Base-by-base conservation (phyloP, 1,140 invertebrate species). In the Nasonia vitripennis region DNA sequence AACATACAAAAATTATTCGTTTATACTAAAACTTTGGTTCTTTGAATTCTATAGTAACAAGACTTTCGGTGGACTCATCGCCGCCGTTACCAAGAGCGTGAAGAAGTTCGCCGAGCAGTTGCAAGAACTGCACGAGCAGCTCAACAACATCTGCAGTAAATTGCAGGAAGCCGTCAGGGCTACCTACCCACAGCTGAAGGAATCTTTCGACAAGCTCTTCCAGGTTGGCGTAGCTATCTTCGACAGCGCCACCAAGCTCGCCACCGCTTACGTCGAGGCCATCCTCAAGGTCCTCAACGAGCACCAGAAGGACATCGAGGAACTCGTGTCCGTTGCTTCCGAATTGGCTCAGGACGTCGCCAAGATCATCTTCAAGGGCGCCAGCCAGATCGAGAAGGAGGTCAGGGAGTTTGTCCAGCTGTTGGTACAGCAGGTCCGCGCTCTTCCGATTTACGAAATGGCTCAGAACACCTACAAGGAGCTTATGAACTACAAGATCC, bases 231-330 rank as follows among this genome's bases (percentile, higher is more conserved):
- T 93, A 2, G 89, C 94, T 11, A 88, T 95, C 84, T 75, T 94
- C 62, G 93, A 95, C 67, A 91, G 91, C 1, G 68, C 92, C 0
- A 87, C 93, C 0, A 94, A 95, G 67, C 87, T 95, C 0, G 91
- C 89, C 0, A 93, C 94, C 0, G 92, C 93, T 79, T 94, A 95
- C 81, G 83, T 95, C 7, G 94, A 94, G 14, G 90, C 95, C 41
- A 73, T 94, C 55, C 87, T 93, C 2, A 92, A 94, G 82, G 89
- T 96, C 87, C 90, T 95, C 71, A 95, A 96, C 70, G 91, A 94
- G 83, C 94, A 95, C 89, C 95, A 96, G 86, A 94, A 95, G 7
- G 95, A 96, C 86, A 89, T 97, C 4, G 95, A 96, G 83, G 95
- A 95, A 85, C 90, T 96, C 17, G 91, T 94, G 45, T 93, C 94